Conservation (phyloP, 1,140 invertebrate genomes). For the Drosophila malerkotliana region DNA sequence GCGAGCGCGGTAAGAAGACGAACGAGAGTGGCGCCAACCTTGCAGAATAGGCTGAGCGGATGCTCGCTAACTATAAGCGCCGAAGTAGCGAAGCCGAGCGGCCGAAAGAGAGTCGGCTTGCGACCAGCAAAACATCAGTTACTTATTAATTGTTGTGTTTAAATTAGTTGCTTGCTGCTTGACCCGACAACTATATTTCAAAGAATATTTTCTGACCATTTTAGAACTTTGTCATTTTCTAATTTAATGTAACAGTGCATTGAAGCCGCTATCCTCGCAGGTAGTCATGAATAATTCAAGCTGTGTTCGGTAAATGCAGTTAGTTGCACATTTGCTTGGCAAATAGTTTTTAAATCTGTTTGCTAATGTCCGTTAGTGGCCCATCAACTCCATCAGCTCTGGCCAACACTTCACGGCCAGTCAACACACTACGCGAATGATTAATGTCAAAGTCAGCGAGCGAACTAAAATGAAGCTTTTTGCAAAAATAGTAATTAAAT, state of each 20-base stretch:
- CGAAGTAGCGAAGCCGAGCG: too few relatives aligned
- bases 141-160: too few relatives aligned
- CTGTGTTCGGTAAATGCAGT: conserved; percentile 39
- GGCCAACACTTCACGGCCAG: conserved; percentile 45
- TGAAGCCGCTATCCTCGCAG: conserved; percentile 6
- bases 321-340: conserved; percentile 38
- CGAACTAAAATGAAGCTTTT: conserved; percentile 4
- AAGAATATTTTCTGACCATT: neutral
- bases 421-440: conserved; percentile 26
- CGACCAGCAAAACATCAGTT: too few relatives aligned
- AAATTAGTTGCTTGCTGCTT: too few relatives aligned
- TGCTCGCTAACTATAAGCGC: too few relatives aligned
- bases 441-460: conserved; percentile 44
- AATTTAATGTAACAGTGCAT: conserved; percentile 8
- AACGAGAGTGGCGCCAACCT: too few relatives aligned
- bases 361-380: conserved; percentile 34
- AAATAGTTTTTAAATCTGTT: conserved; percentile 47
- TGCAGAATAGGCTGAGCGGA: too few relatives aligned
- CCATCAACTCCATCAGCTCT: conserved; percentile 22
- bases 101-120: too few relatives aligned
- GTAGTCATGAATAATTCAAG: conserved; percentile 32
- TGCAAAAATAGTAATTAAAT: conserved; percentile 37
- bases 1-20: too few relatives aligned
- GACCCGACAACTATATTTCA: too few relatives aligned
- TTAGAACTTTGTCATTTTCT: conserved; percentile 2